Conservation (phyloP, 2,888 invertebrate genomes). For the Dugesia japonica region DNA sequence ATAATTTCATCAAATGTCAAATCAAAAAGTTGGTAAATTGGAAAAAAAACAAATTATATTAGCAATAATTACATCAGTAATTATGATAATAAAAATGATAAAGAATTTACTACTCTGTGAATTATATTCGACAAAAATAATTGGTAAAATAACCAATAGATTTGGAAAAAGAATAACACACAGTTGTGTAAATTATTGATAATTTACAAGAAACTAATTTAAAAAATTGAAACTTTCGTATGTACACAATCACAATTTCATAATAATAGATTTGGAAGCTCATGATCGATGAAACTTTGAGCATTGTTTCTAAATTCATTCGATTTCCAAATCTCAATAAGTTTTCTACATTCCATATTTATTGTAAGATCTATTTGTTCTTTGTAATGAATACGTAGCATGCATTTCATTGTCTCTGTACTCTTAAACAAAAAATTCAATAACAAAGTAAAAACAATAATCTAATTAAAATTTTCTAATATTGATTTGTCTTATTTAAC, state of each 20-base stretch:
- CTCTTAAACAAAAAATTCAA: background rate
- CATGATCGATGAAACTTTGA: background rate
- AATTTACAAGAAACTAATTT: constrained; percentile 14
- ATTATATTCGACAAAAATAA: background rate
- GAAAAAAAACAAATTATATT: background rate
- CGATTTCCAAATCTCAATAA: constrained; percentile 17
- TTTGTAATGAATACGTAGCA: constrained; percentile 15
- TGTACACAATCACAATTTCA: background rate
- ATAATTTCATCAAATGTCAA: background rate
- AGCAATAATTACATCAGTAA: background rate
- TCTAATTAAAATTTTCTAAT: too few relatives aligned
- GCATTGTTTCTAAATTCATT: constrained; percentile 4
- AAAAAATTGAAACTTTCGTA: background rate
- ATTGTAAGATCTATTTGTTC: background rate
- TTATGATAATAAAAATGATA: background rate
- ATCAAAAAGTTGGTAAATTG: background rate
- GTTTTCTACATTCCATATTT: background rate
- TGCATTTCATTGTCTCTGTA: constrained; percentile 21
- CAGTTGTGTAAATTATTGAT: background rate
- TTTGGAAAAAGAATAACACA: background rate
- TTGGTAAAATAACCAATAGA: background rate
- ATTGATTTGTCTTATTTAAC: too few relatives aligned
- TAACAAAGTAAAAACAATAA: too few relatives aligned
- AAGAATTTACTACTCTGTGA: background rate
- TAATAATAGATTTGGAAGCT: background rate